Evolutionary conservation across 2,888 invertebrate genomes (phyloP).

Genomic region (Philhelius pedissequus): DNA sequence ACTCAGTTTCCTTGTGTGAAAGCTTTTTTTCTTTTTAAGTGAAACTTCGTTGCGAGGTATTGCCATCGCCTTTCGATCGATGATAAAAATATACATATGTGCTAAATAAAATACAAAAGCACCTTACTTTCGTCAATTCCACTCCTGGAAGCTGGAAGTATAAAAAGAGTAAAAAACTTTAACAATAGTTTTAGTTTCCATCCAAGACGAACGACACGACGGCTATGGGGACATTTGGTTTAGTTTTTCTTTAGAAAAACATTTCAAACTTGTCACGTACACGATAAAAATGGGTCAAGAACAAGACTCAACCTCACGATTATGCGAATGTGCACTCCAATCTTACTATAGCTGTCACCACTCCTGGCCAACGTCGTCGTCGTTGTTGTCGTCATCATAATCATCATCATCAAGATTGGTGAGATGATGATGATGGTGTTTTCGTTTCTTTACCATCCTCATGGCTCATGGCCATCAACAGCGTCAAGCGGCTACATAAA

Average conservation of each 20-base stretch:
- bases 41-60: no score
- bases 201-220: not conserved
- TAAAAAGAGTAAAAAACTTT: not conserved
- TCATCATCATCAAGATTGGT: not conserved
- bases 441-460: slow-evolving; percentile 4
- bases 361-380: slow-evolving; percentile 2
- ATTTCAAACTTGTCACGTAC: slow-evolving; percentile 52
- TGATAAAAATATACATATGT: no score
- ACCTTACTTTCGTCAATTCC: not conserved
- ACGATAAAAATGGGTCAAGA: slow-evolving; percentile 66
- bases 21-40: no score
- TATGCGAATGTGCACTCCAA: slow-evolving; percentile 45
- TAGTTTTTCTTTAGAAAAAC: slow-evolving; percentile 10
- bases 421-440: not conserved
- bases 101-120: not conserved
- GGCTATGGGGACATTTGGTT: not conserved
- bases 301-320: slow-evolving; percentile 58
- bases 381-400: not conserved
- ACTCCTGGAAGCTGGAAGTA: not conserved
- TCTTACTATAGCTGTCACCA: slow-evolving; percentile 30
- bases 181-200: not conserved
- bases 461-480: slow-evolving; percentile 25
- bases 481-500: slow-evolving; percentile 22
- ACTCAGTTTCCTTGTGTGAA: no score
- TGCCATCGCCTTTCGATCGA: no score